Evolutionary conservation across 2,113 vertebrate genomes (phyloP), one percentile per base, ranked within the genome.

Genomic region (Toxostoma redivivum): DNA sequence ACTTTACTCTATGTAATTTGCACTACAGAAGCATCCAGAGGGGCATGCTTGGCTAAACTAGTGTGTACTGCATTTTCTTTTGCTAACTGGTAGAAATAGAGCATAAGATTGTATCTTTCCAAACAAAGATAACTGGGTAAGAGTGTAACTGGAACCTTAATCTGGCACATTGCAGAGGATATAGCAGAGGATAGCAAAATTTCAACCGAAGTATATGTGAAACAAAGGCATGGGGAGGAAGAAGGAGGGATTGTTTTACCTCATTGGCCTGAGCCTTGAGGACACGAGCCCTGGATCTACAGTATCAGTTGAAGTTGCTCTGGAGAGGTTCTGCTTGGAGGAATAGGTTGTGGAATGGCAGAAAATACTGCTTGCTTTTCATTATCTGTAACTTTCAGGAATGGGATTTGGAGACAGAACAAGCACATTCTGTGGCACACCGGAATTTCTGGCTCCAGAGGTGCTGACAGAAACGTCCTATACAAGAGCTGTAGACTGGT

Each of bases 331-430:
- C 81, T 78, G 37, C 21, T 80, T 74, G 31, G 73, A 87, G 15
- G 18, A 67, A 8, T 6, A 42, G 21, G 40, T 48, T 69, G 40
- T 64, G 11, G 53, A 64, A 28, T 35, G 67, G 47, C 58, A 86
- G 77, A 73, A 84, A 78, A 79, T 5, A 48, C 20, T 44, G n/a
- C 57, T 88, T 82, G 42, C 20, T 83, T 81, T 86, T 95, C 88
- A 84, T 76, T 73, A 74, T 77, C 57, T 97, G 84, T 83, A 69
- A 67, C 94, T 87, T 97, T 81, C 84, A 99, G 99, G 99, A 98
- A 99, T 99, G 99, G 99, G 99, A 70, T 99, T 99, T 97, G 98
- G 98, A 96, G 99, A 99, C 90, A 98, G 99, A 97, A 99, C 99
- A 92, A 99, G 99, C 97, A 99, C 99, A 0, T 99, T 99, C 89